Conservation (phyloP, 2,113 vertebrate species). For the Pandion haliaetus region DNA sequence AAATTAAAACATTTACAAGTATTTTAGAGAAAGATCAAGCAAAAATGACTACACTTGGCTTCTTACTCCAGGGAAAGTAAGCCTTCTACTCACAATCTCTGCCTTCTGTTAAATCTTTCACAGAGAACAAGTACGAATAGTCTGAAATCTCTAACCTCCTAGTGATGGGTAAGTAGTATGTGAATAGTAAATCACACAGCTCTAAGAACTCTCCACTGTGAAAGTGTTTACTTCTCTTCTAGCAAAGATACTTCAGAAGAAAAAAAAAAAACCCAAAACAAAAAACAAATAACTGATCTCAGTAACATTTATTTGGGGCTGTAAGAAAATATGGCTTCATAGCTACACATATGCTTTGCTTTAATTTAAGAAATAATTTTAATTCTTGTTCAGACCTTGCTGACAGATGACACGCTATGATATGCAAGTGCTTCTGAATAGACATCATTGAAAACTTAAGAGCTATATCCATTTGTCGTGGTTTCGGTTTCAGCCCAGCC, state of each 20-base stretch:
- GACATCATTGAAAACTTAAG: background rate
- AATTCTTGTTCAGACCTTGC: background rate
- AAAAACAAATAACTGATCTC: background rate
- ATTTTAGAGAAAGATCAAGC: background rate
- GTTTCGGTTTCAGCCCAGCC: too few species aligned
- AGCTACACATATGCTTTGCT: background rate
- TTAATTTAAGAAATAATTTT: conserved; percentile 7
- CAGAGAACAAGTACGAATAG: background rate
- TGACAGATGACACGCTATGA: background rate
- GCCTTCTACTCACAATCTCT: background rate
- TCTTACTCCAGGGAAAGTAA: background rate
- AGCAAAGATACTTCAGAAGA: background rate
- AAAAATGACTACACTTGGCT: background rate
- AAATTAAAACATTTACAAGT: background rate
- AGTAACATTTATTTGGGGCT: background rate
- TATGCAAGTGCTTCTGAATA: conserved; percentile 33
- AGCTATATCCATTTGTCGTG: background rate
- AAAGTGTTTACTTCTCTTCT: background rate
- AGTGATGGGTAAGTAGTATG: background rate
- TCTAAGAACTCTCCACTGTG: background rate
- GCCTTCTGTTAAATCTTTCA: background rate
- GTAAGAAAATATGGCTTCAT: background rate
- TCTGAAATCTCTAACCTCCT: background rate
- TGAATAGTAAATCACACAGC: background rate
- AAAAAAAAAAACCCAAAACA: background rate